Evolutionary conservation across 2,888 invertebrate species (phyloP), one percentile per base, ranked within the genome.

Genomic region (Aplocera efformata): DNA sequence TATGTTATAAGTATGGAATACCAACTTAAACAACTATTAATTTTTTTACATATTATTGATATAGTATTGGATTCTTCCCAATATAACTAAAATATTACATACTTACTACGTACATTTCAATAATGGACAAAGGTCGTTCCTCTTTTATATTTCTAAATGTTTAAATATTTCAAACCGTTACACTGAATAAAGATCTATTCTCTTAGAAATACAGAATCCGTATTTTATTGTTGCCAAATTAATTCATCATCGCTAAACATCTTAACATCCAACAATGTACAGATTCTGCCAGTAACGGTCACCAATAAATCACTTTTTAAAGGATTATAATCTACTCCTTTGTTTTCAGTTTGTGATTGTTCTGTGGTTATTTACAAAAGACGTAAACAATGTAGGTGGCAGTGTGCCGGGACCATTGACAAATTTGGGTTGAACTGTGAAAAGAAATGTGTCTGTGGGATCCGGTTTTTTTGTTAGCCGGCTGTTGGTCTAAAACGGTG

Each of bases 271-370:
- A 41, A 53, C 39, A 49, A 53, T 17, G 13, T 17, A 50, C 42
- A 48, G 43, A 35, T 44, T 45, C 23, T 47, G 42, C 32, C 52
- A 50, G 31, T 60, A 67, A 67, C 67, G 62, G 65, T 42, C 42
- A 44, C 35, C 54, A 63, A 71, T 79, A 80, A 82, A 83, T 83
- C 76, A 78, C 64, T 51, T 52, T 56, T 60, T 47, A 49, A 77
- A 70, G 74, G 74, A 71, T 79, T 76, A 74, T 74, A 58, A 75
- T 72, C 62, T 66, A 33, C 58, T 61, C 54, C 48, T 53, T 78
- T 78, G 72, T 79, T 68, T 72, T 60, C 63, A 44, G 57, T 49
- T 48, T 37, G 38, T 53, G 55, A 57, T 63, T 56, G 61, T 63
- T 62, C 47, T 65, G 63, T 60, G 67, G 64, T 63, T 56, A 48